Conservation (phyloP, 2,888 invertebrate genomes). For the Scrobipalpa costella region DNA sequence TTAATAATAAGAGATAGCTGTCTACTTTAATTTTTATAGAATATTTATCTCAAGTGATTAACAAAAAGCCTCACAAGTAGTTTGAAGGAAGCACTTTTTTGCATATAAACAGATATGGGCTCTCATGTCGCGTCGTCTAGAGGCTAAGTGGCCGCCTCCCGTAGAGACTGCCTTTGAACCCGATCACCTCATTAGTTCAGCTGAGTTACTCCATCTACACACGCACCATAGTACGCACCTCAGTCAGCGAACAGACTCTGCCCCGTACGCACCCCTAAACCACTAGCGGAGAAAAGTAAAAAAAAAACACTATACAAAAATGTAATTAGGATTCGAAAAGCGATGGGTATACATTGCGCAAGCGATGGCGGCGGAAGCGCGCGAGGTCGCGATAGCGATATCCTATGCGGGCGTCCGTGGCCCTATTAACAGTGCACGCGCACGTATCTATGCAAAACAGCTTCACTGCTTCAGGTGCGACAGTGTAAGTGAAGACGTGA, state of each 20-base stretch:
- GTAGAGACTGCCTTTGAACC: conserved; percentile 73
- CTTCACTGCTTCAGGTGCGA: conserved; percentile 51
- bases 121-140: conserved; percentile 29
- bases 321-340: conserved; percentile 37
- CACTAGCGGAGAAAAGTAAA: conserved; percentile 33
- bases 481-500: conserved; percentile 55
- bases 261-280: conserved; percentile 61
- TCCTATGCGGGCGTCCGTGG: conserved; percentile 80
- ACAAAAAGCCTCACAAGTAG: background rate
- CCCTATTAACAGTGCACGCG: conserved; percentile 68
- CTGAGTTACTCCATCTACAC: conserved; percentile 64
- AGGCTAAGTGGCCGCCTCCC: conserved; percentile 63
- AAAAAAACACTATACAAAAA: conserved; percentile 36
- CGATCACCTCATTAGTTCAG: conserved; percentile 76
- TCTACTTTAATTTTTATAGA: background rate
- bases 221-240: conserved; percentile 62
- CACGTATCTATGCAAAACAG: conserved; percentile 73
- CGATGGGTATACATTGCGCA: conserved; percentile 51
- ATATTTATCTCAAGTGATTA: background rate
- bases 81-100: conserved; percentile 6
- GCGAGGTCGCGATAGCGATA: conserved; percentile 69
- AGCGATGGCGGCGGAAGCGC: conserved; percentile 68
- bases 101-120: conserved; percentile 21
- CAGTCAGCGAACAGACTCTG: conserved; percentile 70
- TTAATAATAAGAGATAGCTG: background rate